These are phyloP conservation scores for Elephas maximus DNA, from an alignment of 2,113 vertebrate genomes.

Conservation along the genomic window DNA sequence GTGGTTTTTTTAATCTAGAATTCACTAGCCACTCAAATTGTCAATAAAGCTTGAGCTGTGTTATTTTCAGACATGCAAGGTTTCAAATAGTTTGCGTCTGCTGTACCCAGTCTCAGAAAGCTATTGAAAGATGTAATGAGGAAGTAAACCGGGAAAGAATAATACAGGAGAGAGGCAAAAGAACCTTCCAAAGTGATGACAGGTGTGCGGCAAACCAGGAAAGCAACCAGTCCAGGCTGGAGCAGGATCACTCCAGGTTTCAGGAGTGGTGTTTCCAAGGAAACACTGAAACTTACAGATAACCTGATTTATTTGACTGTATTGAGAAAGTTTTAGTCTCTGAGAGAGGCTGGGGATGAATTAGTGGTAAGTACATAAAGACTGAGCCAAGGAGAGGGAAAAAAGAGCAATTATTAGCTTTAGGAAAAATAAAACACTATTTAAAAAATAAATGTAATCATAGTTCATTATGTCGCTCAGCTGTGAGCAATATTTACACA, in stretches of 20 bases:
- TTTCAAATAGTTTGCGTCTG: slow-evolving; percentile 45
- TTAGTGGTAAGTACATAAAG: slow-evolving; percentile 19
- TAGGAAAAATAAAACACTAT: background rate
- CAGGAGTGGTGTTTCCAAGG: slow-evolving; percentile 4
- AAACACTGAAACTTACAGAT: background rate
- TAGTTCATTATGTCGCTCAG: slow-evolving; percentile 43
- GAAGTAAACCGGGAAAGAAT: slow-evolving; percentile 31
- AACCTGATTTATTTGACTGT: slow-evolving; percentile 15
- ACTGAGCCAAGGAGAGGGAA: slow-evolving; percentile 4
- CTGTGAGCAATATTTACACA: slow-evolving; percentile 62
- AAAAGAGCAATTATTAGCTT: slow-evolving; percentile 53
- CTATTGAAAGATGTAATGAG: background rate
- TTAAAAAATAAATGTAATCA: slow-evolving; percentile 53
- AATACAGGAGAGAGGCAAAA: slow-evolving; percentile 7
- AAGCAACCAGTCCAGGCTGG: background rate
- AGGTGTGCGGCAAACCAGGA: background rate
- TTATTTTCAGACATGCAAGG: background rate
- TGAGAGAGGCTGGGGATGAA: slow-evolving; percentile 12
- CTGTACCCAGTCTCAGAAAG: slow-evolving; percentile 24
- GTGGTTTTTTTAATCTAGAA: slow-evolving; percentile 55
- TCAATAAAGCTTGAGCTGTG: slow-evolving; percentile 21
- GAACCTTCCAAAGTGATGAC: slow-evolving; percentile 52
- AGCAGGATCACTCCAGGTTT: slow-evolving; percentile 10
- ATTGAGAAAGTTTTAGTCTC: background rate
- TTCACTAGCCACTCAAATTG: background rate